A percentile compares a stretch with the other conserved stretches of the same genome.
Evolutionary conservation across 1,140 invertebrate species (phyloP).

Genomic region (Lepidurus arcticus): DNA sequence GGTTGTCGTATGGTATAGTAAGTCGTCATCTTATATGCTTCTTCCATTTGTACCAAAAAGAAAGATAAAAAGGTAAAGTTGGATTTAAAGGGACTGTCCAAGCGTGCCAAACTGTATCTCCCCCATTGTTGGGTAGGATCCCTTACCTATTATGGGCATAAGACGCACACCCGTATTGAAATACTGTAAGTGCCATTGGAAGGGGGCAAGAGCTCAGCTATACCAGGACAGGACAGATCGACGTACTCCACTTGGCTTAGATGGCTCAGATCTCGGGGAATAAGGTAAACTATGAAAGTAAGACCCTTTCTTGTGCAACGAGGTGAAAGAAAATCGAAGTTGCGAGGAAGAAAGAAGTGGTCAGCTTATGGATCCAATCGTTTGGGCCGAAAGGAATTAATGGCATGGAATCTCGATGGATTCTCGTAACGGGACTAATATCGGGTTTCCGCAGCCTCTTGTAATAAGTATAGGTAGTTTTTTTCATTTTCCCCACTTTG

Average conservation of each 20-base stretch:
- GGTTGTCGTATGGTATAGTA: not conserved
- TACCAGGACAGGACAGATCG: not conserved
- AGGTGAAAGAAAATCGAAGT: slow-evolving; percentile 2
- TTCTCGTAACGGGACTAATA: not conserved
- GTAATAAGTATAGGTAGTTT: too few relatives aligned
- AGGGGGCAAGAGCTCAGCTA: not conserved
- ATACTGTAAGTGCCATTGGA: not conserved
- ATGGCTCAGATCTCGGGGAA: not conserved
- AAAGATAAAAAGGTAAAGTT: not conserved
- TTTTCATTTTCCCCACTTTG: too few relatives aligned
- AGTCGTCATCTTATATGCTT: slow-evolving; percentile 12
- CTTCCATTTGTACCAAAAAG: not conserved
- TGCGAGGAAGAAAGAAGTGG: slow-evolving; percentile 1
- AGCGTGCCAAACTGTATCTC: not conserved
- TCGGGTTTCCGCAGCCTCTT: not conserved
- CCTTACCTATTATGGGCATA: not conserved
- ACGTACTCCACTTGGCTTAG: not conserved
- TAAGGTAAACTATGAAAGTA: not conserved
- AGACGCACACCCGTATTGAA: slow-evolving; percentile 9
- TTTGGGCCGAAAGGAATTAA: not conserved
- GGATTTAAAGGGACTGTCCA: not conserved
- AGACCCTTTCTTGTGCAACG: not conserved
- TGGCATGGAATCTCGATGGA: not conserved
- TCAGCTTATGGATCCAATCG: slow-evolving; percentile 12
- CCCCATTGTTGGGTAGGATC: not conserved